Conservation (phyloP, 1,140 invertebrate species). For the Latrodectus geometricus region DNA sequence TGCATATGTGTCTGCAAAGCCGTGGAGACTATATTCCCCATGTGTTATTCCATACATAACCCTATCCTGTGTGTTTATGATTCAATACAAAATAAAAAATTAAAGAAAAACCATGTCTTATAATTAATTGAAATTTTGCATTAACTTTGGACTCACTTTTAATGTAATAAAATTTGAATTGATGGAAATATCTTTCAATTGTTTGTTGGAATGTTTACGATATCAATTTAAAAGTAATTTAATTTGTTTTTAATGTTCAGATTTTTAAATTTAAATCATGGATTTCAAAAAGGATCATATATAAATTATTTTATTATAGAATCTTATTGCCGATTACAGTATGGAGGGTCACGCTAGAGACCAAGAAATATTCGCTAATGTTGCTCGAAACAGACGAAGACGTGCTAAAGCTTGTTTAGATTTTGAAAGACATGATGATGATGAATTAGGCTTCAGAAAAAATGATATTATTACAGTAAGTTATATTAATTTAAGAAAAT, state of each 20-base stretch:
- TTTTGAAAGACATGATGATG: constrained; percentile 98
- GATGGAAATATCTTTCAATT: too few relatives aligned
- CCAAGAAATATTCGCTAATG: constrained; percentile 93
- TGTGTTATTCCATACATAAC: too few relatives aligned
- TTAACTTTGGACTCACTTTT: too few relatives aligned
- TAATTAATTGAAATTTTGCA: too few relatives aligned
- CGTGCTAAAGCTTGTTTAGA: constrained; percentile 96
- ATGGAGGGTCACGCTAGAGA: constrained; percentile 95
- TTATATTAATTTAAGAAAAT: constrained; percentile 2
- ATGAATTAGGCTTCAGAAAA: constrained; percentile 97
- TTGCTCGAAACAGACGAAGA: constrained; percentile 85
- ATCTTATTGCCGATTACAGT: constrained; percentile 89
- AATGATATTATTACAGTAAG: constrained; percentile 93
- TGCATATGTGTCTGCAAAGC: too few relatives aligned
- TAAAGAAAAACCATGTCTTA: too few relatives aligned
- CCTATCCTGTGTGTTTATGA: too few relatives aligned
- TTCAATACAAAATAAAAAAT: too few relatives aligned
- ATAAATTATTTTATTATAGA: constrained; percentile 64
- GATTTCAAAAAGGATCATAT: neutral
- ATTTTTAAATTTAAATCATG: neutral
- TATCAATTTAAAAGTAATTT: neutral
- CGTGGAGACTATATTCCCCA: too few relatives aligned
- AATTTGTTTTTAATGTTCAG: neutral
- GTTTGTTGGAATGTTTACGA: neutral
- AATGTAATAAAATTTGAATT: too few relatives aligned